Evolutionary conservation across 2,888 invertebrate genomes (phyloP).

Genomic region (Drosophila picticornis): DNA sequence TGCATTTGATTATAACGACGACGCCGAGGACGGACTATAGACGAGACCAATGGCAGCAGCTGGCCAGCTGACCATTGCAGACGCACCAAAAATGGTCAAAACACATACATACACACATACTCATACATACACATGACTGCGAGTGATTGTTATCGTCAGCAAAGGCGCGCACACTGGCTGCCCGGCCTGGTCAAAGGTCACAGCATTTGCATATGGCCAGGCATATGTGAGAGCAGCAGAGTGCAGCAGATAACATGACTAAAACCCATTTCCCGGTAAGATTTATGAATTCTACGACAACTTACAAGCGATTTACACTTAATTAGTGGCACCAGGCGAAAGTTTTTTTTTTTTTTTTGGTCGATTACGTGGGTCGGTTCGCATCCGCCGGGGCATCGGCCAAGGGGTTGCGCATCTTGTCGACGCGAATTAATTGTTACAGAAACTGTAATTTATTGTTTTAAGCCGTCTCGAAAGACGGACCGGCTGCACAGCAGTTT

Average conservation of each 20-base stretch:
- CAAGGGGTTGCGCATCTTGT: conserved; percentile 22
- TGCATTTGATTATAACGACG: conserved; percentile 77
- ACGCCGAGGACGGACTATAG: conserved; percentile 3
- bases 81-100: conserved; percentile 71
- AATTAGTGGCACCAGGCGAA: conserved; percentile 75
- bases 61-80: conserved; percentile 52
- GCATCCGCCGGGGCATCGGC: conserved; percentile 39
- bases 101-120: background rate
- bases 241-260: conserved; percentile 1
- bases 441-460: conserved; percentile 73
- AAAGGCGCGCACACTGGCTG: conserved; percentile 29
- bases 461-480: conserved; percentile 39
- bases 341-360: conserved; percentile 36
- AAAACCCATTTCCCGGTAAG: conserved; percentile 45
- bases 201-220: conserved; percentile 34
- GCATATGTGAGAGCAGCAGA: conserved; percentile 4
- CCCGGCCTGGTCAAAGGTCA: conserved; percentile 68
- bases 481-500: conserved; percentile 6
- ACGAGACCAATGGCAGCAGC: conserved; percentile 24
- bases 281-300: conserved; percentile 72
- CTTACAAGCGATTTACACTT: conserved; percentile 80
- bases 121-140: conserved; percentile 4
- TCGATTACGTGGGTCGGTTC: conserved; percentile 52
- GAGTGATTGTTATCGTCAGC: conserved; percentile 58
- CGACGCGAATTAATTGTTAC: conserved; percentile 75